Conservation (phyloP, 1,140 invertebrate species). For the Dendroctonus valens region DNA sequence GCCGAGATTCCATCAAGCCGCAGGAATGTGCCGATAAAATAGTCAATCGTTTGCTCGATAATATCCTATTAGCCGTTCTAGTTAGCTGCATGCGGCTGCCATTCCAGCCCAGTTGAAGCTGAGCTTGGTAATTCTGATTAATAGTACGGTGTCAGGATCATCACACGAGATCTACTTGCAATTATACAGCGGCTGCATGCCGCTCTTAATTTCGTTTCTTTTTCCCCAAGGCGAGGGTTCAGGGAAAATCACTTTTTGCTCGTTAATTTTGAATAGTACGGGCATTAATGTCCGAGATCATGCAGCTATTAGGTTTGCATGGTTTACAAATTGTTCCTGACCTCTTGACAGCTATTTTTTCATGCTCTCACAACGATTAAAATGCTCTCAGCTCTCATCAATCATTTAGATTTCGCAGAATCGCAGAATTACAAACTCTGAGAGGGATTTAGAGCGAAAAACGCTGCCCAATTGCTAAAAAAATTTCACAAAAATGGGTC, state of each 20-base stretch:
- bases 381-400: too few species aligned
- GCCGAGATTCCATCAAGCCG: too few species aligned
- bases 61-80: constrained; percentile 18
- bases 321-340: too few species aligned
- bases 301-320: too few species aligned
- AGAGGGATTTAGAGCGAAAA: too few species aligned
- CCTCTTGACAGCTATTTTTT: too few species aligned
- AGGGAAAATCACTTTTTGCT: constrained; percentile 8
- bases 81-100: constrained; percentile 21
- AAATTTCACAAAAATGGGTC: too few species aligned
- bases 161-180: constrained; percentile 26
- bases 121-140: constrained; percentile 26
- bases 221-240: neutral
- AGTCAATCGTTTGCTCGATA: neutral
- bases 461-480: too few species aligned
- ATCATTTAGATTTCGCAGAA: too few species aligned
- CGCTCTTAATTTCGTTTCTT: constrained; percentile 11
- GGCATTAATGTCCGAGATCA: constrained; percentile 2
- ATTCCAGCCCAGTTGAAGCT: constrained; percentile 21
- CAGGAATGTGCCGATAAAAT: too few species aligned
- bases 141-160: constrained; percentile 27
- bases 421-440: too few species aligned
- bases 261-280: constrained; percentile 6
- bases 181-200: constrained; percentile 24
- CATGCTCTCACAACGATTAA: too few species aligned